Evolutionary conservation across 92 coral and sea anemone genomes (phyloP), one percentile per base, ranked within the genome.

Genomic region (Phymanthus crucifer): DNA sequence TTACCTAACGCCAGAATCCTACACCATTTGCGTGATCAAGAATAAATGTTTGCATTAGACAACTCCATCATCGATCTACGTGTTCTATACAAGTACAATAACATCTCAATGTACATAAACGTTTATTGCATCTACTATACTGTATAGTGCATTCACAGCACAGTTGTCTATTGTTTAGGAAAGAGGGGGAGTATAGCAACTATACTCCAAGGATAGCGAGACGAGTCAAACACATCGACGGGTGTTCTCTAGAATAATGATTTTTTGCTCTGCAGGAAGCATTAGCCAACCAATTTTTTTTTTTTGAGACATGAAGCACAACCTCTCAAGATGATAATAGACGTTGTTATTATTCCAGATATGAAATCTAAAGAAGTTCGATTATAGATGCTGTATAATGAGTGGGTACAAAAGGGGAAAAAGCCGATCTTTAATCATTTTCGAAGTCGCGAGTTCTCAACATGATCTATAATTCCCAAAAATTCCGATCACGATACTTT

Each of bases 361-460:
- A 40, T 77, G 12, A 26, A 33, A 61, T 61, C 72, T 77, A 61
- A 77, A 77, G 40, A 72, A 61, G 14, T 77, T 37, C 72, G 56
- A 77, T 38, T 54, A 57, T 56, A n/a, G 10, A 21, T 2, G 7
- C 8, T 45, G 40, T 54, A 54, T 54, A 61, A 10, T 61, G 68
- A 61, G 19, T 34, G 68, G 66, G 29, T 17, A 54, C 35, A 10
- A 17, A 24, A 54, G 36, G 66, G 68, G 81, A 72, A 77, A 77
- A 77, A 24, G 68, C 56, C 65, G 72, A 24, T 77, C 68, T 36
- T 64, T 23, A 77, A 77, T 77, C 81, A 61, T 35, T 37, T 76
- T 43, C 12, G 72, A 77, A 72, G 72, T 77, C 52, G 50, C 78
- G 33, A 52, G 52, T 50, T 61, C 19, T 61, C 33, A 29, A 57